Evolutionary conservation across 2,113 vertebrate genomes (phyloP), one percentile per base, ranked within the genome.

Genomic region (Suncus etruscus): DNA sequence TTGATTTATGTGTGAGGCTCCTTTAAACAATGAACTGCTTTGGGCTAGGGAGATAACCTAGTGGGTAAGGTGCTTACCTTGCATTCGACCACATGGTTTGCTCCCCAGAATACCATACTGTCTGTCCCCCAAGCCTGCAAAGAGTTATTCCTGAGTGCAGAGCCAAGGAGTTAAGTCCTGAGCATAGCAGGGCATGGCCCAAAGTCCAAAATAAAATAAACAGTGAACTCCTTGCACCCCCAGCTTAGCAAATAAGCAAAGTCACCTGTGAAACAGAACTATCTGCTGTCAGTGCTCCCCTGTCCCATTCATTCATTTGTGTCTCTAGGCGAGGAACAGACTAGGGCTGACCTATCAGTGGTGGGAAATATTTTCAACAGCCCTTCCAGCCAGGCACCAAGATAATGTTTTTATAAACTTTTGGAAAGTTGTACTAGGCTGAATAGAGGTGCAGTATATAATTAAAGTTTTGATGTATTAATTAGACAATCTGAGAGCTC

Each of bases 401-500:
- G 91, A 87, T 86, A 50, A 61, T 0, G 3, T 68, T 94, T 92
- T 54, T 27, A 31, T 92, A 75, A 95, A 87, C 96, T 97, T 96
- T 86, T 0, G 9, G 87, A 94, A 96, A 97, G 95, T 89, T 91
- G 75, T 65, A 27, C 72, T 91, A 96, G 96, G 72, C 66, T 88
- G 93, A 93, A 85, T 89, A 91, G 97, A 97, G 97, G 97, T 97
- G 96, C 97, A 97, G 95, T 95, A 54, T 96, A 93, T 97, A 98
- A 98, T 98, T 98, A 97, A 97, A 97, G 95, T 97, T 97, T 96
- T 96, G 96, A 94, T 97, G 96, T 96, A 97, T 98, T 98, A 98
- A 98, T 98, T 97, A 98, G 97, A 97, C 95, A 97, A 96, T 97
- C 95, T 94, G 95, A 97, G 97, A 97, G 97, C 97, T 97, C 1